These are phyloP conservation scores for Philaethria dido DNA, from an alignment of 2,888 invertebrate species.

Conservation along the genomic window DNA sequence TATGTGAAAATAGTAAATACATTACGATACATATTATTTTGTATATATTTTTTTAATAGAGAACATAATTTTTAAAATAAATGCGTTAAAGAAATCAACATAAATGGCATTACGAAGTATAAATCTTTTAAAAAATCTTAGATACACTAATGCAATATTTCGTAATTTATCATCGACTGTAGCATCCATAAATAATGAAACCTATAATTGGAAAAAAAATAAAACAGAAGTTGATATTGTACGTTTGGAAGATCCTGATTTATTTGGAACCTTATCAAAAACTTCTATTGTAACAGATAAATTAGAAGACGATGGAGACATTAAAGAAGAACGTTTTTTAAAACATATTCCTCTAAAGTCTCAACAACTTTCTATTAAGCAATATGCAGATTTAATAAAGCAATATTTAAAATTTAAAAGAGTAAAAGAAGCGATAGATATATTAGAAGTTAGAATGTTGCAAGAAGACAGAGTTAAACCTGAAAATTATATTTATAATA, in stretches of 20 bases:
- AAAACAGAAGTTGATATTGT: slow-evolving; percentile 64
- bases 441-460: slow-evolving; percentile 90
- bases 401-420: slow-evolving; percentile 85
- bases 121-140: slow-evolving; percentile 55
- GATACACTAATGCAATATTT: slow-evolving; percentile 45
- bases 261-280: slow-evolving; percentile 79
- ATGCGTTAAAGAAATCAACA: not conserved
- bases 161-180: slow-evolving; percentile 52
- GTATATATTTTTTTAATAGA: not conserved
- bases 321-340: slow-evolving; percentile 83
- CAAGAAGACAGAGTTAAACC: slow-evolving; percentile 91
- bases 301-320: slow-evolving; percentile 82
- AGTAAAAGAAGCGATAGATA: slow-evolving; percentile 90
- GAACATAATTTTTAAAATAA: not conserved
- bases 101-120: slow-evolving; percentile 62
- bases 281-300: slow-evolving; percentile 52
- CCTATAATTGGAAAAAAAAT: slow-evolving; percentile 52
- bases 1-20: not conserved
- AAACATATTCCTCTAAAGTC: slow-evolving; percentile 76
- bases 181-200: slow-evolving; percentile 44
- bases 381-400: slow-evolving; percentile 90
- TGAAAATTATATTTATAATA: slow-evolving; percentile 90
- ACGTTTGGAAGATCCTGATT: slow-evolving; percentile 81
- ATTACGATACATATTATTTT: no score
- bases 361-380: slow-evolving; percentile 83